A percentile compares a stretch with the other conserved stretches of the same genome.
These are phyloP conservation scores for Vespertilio murinus DNA, from an alignment of 2,797 vertebrate species.

Conservation along the genomic window DNA sequence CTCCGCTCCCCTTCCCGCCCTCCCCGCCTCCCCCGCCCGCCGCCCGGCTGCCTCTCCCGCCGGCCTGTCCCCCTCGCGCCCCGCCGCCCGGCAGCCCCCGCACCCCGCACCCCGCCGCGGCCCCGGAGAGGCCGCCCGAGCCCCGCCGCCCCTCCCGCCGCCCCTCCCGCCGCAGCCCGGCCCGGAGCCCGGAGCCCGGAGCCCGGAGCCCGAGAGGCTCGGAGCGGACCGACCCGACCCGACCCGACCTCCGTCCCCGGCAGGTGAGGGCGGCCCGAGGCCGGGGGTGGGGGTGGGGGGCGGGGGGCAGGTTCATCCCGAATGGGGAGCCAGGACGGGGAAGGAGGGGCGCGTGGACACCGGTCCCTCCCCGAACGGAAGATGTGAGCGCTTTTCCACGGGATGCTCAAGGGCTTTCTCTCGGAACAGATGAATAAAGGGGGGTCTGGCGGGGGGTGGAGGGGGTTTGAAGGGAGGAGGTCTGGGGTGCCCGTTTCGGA, in stretches of 20 bases:
- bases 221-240: background rate
- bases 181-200: background rate
- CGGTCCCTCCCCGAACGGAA: background rate
- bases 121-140: background rate
- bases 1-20: background rate
- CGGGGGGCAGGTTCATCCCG: background rate
- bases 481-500: background rate
- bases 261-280: conserved; percentile 70
- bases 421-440: background rate
- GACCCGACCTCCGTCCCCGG: background rate
- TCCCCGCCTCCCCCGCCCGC: background rate
- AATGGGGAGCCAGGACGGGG: background rate
- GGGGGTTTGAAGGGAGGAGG: background rate
- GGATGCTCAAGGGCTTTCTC: conserved; percentile 60
- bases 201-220: conserved; percentile 38
- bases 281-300: background rate
- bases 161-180: conserved; percentile 56
- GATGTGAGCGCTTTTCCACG: background rate
- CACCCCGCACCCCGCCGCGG: background rate
- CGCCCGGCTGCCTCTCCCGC: background rate
- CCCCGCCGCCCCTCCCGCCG: conserved; percentile 16
- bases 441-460: background rate
- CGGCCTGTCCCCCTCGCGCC: background rate
- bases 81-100: background rate
- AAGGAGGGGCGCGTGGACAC: background rate